Conservation (phyloP, 2,113 vertebrate species). For the Vidua chalybeata region DNA sequence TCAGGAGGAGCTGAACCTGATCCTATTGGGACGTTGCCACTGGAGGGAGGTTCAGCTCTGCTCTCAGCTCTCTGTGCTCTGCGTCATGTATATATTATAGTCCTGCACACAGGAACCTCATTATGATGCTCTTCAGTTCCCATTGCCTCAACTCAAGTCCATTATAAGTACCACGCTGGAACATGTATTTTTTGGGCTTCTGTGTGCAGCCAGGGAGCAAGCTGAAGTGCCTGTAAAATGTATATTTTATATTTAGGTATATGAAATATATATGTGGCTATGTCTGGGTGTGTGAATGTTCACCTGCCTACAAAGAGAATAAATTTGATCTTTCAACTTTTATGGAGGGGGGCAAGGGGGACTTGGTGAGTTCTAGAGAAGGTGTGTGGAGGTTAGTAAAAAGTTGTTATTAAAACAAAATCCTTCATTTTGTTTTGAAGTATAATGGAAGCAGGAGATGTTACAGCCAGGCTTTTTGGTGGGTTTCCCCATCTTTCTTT, state of each 20-base stretch:
- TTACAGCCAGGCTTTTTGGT: not conserved
- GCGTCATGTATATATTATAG: not conserved
- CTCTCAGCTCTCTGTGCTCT: not conserved
- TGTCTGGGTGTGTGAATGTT: conserved; percentile 69
- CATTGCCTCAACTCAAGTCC: conserved; percentile 41
- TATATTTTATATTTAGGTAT: conserved; percentile 80
- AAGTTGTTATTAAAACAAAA: conserved; percentile 75
- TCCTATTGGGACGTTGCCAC: not conserved
- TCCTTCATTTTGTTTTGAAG: conserved; percentile 70
- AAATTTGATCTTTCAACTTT: conserved; percentile 76
- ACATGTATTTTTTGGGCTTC: conserved; percentile 60
- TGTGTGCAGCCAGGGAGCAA: conserved; percentile 65
- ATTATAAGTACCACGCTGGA: conserved; percentile 64
- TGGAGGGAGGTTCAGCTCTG: not conserved
- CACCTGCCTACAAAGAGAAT: conserved; percentile 82
- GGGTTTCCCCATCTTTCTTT: not conserved
- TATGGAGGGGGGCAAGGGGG: conserved; percentile 56
- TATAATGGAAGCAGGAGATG: conserved; percentile 28
- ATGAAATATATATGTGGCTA: conserved; percentile 78
- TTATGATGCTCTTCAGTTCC: conserved; percentile 22
- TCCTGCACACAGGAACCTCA: not conserved
- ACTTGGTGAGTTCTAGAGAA: conserved; percentile 61
- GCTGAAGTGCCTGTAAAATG: conserved; percentile 77
- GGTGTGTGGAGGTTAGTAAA: conserved; percentile 40
- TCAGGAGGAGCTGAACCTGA: not conserved